Base-by-base conservation (phyloP, 2,888 invertebrate genomes). In the Zelleria hepariella region DNA sequence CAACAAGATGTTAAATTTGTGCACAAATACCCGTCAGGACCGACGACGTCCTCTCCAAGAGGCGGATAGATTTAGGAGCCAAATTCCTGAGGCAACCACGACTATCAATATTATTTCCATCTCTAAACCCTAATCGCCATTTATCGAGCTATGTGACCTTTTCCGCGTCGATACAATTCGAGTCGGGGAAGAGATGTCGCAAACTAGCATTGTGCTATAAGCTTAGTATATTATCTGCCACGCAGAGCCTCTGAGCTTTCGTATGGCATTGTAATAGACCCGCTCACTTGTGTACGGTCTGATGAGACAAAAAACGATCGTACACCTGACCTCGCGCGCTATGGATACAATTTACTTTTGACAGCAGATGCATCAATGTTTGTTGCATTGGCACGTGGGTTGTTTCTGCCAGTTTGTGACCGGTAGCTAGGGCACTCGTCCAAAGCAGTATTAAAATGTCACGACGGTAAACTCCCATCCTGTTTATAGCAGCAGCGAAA, bases 241-340 rank as follows among this genome's bases (percentile, higher is more conserved):
- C 18, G n/a, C 18, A 27, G n/a, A 42, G 27, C 21, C 21, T 64
- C 59, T 66, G 72, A 78, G 80, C 82, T 83, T 83, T 85, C 82
- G 80, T 79, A 74, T 76, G 78, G 81, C 77, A 82, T 82, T 82
- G 78, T 78, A 76, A 73, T 72, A 71, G 72, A 76, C 74, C 75
- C 80, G 74, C 77, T 81, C 82, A 80, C 82, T 78, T 71, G 66
- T 65, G 75, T 42, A 42, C 15, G 32, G 15, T 42, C 32, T 42
- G 32, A 42, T 15, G 32, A 42, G 32, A 42, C 32, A 42, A 42
- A 42, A 15, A 10, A 42, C 15, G 32, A 42, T 10, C 15, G 15
- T 42, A 7, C 2, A 42, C 32, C 32, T 42, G 32, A 42, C 32
- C 32, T 15, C 15, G 32, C 10, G 32, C 4, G 32, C 15, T 10